Evolutionary conservation across 2,113 vertebrate genomes (phyloP), one percentile per base, ranked within the genome.

Genomic region (Orycteropus afer): DNA sequence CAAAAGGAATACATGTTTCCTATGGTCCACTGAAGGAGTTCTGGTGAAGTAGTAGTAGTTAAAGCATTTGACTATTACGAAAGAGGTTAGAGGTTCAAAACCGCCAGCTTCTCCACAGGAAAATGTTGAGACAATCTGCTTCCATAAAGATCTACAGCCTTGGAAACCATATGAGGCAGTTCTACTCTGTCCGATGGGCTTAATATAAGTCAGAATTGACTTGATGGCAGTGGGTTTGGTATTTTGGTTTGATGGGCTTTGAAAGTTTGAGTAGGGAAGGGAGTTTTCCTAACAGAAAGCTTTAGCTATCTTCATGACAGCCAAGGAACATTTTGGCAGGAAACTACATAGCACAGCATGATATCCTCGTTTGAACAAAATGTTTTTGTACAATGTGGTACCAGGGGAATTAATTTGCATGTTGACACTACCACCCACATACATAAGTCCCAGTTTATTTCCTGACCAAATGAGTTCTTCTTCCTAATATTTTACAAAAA

Each of bases 321-420:
- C 87, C 59, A 89, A 93, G 95, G 87, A 95, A 71, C 9, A 59
- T 71, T 93, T 97, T 97, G 97, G 97, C 95, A 97, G 95, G 92
- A 93, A 96, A 89, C 61, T 47, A 83, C 53, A 89, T 47, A 92
- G 84, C 93, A 93, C 95, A 96, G 96, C 97, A 95, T 86, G 95
- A 61, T 55, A 92, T 42, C 45, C 69, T 80, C 82, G 85, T 96
- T 86, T 89, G 97, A 94, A 97, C 97, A 97, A 97, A 97, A 96
- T 97, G 96, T 97, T 97, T 97, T 96, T 86, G 71, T 93, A 95
- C 93, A 93, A 65, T 90, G 32, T 96, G 92, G 92, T 90, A 95
- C 90, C 93, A 73, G 65, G 95, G 96, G 96, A 92, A 96, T 93
- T 94, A 78, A 53, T 90, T 83, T 95, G 76, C 92, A 86, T 94